These are phyloP conservation scores for Brachionus manjavacas DNA, from an alignment of 1,140 invertebrate species.

Conservation along the genomic window DNA sequence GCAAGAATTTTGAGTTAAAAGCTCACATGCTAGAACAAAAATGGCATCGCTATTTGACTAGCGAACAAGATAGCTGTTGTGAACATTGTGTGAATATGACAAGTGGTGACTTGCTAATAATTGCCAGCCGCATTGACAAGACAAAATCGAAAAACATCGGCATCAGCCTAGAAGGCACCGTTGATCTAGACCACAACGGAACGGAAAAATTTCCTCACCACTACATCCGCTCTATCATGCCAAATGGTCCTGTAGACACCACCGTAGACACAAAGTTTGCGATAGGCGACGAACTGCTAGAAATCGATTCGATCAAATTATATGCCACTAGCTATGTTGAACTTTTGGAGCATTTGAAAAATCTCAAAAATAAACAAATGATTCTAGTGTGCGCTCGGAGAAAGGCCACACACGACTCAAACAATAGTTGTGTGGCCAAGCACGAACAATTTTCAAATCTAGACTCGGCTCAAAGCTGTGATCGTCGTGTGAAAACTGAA, in stretches of 20 bases:
- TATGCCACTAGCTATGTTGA: slow-evolving; percentile 30
- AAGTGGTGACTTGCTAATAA: background rate
- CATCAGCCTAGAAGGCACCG: slow-evolving; percentile 91
- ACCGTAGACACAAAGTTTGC: slow-evolving; percentile 68
- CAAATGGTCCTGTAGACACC: slow-evolving; percentile 82
- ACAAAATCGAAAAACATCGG: slow-evolving; percentile 64
- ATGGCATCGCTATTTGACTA: background rate
- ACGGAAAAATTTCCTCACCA: slow-evolving; percentile 62
- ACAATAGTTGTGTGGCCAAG: too few relatives aligned
- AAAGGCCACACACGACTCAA: background rate
- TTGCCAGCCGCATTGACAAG: slow-evolving; percentile 23
- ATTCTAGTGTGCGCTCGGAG: slow-evolving; percentile 27
- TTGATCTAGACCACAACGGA: slow-evolving; percentile 69
- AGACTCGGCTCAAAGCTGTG: background rate
- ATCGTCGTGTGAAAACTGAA: background rate
- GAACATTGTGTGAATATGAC: background rate
- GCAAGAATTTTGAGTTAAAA: background rate
- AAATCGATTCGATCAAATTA: slow-evolving; percentile 58
- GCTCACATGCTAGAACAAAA: background rate
- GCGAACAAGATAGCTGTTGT: background rate
- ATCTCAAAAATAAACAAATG: background rate
- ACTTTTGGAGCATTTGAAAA: background rate
- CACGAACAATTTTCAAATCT: background rate
- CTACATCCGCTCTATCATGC: slow-evolving; percentile 74
- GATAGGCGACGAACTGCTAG: slow-evolving; percentile 82